Conservation (phyloP, 2,888 invertebrate genomes). For the Zeuzera pyrina region DNA sequence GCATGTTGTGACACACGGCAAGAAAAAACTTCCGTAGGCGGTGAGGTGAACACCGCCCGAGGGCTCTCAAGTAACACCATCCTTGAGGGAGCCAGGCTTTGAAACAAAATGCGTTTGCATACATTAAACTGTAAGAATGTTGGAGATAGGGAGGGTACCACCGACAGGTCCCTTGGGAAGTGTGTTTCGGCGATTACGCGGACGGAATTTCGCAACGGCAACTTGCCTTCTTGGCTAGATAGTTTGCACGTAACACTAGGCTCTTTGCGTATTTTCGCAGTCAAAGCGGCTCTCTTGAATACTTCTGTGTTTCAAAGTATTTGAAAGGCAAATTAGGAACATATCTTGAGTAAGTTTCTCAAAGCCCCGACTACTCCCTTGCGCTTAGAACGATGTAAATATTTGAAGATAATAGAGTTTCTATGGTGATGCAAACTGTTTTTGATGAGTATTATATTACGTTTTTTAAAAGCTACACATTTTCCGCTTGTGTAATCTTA, state of each 20-base stretch:
- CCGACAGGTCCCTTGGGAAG: conserved; percentile 48
- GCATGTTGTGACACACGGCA: conserved; percentile 57
- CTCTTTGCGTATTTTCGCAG: conserved; percentile 58
- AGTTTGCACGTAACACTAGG: conserved; percentile 66
- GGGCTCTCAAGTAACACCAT: conserved; percentile 60
- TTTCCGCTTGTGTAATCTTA: no score
- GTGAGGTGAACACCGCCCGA: conserved; percentile 48
- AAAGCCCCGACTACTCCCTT: conserved; percentile 20
- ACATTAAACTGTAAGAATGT: conserved; percentile 73
- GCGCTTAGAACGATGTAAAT: conserved; percentile 39
- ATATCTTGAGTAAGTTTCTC: conserved; percentile 44
- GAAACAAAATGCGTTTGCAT: conserved; percentile 74
- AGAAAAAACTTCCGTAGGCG: conserved; percentile 48
- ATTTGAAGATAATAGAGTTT: conserved; percentile 50
- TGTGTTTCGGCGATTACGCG: conserved; percentile 71
- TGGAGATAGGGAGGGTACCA: conserved; percentile 62
- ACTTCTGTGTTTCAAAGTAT: conserved; percentile 57
- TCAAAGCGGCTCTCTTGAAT: conserved; percentile 55
- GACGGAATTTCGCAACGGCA: conserved; percentile 56
- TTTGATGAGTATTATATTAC: no score
- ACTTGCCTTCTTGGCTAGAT: conserved; percentile 57
- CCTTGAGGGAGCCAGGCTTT: conserved; percentile 66
- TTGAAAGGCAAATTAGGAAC: conserved; percentile 68
- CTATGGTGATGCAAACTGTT: conserved; percentile 16
- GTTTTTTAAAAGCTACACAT: no score